These are phyloP conservation scores for Sebastes umbrosus DNA, from an alignment of 2,797 vertebrate species.

Conservation along the genomic window DNA sequence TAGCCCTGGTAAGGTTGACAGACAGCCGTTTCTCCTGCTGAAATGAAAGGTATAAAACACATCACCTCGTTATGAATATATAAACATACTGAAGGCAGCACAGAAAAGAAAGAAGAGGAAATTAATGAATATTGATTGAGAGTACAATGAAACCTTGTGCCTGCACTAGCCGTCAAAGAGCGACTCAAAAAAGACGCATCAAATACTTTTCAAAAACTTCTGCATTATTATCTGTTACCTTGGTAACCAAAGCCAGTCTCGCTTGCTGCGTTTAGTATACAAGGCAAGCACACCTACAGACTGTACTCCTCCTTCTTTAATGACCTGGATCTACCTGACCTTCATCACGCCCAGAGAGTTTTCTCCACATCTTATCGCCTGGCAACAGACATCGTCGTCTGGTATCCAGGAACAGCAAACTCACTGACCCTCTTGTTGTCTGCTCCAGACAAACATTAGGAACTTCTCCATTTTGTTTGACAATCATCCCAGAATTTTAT, in stretches of 20 bases:
- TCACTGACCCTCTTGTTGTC: neutral
- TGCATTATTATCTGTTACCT: neutral
- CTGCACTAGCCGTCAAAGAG: neutral
- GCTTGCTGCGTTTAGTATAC: neutral
- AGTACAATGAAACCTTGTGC: neutral
- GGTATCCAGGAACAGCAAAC: neutral
- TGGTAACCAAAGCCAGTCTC: neutral
- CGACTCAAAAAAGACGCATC: neutral
- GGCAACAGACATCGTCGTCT: constrained; percentile 16
- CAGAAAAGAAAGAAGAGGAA: neutral
- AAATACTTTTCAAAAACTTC: neutral
- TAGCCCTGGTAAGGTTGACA: neutral
- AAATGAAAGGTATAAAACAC: neutral
- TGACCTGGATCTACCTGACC: neutral
- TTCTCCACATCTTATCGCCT: neutral
- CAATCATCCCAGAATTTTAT: neutral
- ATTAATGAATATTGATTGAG: neutral
- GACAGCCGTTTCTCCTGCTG: too few species aligned
- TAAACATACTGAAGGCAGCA: neutral
- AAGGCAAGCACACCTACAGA: neutral
- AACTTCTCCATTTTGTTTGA: neutral
- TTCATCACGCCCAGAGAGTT: neutral
- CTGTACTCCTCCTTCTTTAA: neutral
- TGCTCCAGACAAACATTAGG: neutral
- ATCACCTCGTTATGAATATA: neutral